Base-by-base conservation (phyloP, 2,113 vertebrate genomes). In the Lethenteron reissneri region DNA sequence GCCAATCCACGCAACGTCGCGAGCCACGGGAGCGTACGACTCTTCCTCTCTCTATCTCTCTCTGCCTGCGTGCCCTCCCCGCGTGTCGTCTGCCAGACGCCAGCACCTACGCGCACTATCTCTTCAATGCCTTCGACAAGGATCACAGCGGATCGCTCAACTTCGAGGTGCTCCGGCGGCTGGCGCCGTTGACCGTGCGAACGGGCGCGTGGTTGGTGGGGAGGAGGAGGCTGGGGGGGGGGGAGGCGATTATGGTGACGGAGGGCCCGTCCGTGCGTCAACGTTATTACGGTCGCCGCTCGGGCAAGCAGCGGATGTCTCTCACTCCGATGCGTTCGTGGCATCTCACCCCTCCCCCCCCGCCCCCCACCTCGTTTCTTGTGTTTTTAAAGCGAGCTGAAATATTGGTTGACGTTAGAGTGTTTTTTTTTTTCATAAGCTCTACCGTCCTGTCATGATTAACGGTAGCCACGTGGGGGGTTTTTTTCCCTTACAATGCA, bases 71-170 rank as follows among this genome's bases (percentile, higher is more conserved):
- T 12, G n/a, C 64, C 64, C 64, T 68, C 10, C 64, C 64, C 10
- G 64, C 19, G 76, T 74, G 74, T 73, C 76, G 70, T 78, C 69
- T 80, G 81, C 60, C 82, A 99, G 94, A 99, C 77, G 91, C 91
- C 75, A 95, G 87, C 78, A 88, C 80, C 71, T 99, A 99, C 0
- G 94, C 94, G 2, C 94, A 99, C 79, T 95, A 88, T 81, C 85
- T 99, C 78, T 99, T 99, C 77, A 95, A 94, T 0, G 87, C 92
- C 1, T 99, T 99, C 15, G 94, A 99, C 83, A 82, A 87, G 4
- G 83, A 83, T 9, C 83, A 90, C 25, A 87, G 80, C 0, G 94
- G 90, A 76, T 92, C 89, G 1, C 89, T 99, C 75, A 97, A 90
- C 77, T 99, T 99, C 9, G 91, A 99, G 90, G 94, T 99, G 17